Percentiles rank a stretch among this genome's conserved stretches.
phyloP scores from a whole-genome alignment of 2,888 invertebrate species.

The Dynastes hyllus region DNA sequence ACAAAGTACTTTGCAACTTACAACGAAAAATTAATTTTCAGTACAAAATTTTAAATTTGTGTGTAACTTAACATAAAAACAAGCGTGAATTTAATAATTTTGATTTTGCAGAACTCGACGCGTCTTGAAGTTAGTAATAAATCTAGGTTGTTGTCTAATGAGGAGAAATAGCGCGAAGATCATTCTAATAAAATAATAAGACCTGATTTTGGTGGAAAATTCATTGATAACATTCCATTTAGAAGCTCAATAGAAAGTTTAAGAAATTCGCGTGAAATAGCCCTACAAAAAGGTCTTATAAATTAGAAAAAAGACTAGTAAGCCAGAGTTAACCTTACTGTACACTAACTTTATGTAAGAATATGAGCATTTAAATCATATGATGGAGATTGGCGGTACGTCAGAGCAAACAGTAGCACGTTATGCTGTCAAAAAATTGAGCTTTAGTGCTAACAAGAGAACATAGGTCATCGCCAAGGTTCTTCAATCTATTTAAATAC shows the following conservation, averaged over 20 bases:
- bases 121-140: neutral
- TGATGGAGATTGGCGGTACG: neutral
- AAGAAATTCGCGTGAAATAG: constrained; percentile 46
- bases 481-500: too few species aligned
- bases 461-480: too few species aligned
- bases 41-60: too few species aligned
- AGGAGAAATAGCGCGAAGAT: constrained; percentile 48
- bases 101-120: too few species aligned
- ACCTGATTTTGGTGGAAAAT: constrained; percentile 24
- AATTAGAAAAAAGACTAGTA: constrained; percentile 38
- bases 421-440: constrained; percentile 31
- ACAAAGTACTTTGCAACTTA: too few species aligned
- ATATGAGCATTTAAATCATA: constrained; percentile 58
- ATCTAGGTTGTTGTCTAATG: neutral
- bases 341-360: constrained; percentile 54
- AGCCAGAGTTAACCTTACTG: constrained; percentile 20
- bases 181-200: constrained; percentile 35
- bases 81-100: too few species aligned
- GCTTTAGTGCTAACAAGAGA: neutral
- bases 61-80: too few species aligned
- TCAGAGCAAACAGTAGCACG: neutral
- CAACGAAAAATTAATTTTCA: too few species aligned
- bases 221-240: constrained; percentile 50
- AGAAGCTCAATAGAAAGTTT: constrained; percentile 24
- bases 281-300: constrained; percentile 38